phyloP scores from a whole-genome alignment of 2,797 vertebrate genomes.

The Pantherophis vulpinus region DNA sequence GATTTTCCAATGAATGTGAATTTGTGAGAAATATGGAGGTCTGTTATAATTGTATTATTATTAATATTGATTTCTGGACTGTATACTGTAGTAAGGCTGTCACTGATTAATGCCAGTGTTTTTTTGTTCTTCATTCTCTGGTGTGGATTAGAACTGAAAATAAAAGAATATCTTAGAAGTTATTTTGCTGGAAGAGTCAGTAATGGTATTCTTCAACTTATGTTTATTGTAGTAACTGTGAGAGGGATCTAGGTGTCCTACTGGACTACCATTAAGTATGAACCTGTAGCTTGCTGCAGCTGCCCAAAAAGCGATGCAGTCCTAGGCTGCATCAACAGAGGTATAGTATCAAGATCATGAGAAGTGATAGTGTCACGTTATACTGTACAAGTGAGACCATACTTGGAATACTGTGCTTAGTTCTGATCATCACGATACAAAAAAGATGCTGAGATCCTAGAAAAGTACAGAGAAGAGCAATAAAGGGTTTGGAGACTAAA shows the following conservation, averaged over 20 bases:
- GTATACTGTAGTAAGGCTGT: neutral
- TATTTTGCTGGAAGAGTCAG: neutral
- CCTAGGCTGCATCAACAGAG: neutral
- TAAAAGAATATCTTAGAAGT: neutral
- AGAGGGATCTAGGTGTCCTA: neutral
- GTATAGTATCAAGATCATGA: neutral
- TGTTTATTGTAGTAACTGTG: neutral
- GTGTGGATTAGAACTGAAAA: neutral
- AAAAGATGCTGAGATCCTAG: neutral
- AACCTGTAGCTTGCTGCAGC: neutral
- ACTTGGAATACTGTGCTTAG: neutral
- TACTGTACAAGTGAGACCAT: neutral
- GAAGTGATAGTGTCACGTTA: neutral
- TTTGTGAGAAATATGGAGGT: slow-evolving; percentile 1
- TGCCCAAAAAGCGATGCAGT: neutral
- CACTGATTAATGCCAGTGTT: slow-evolving; percentile 14
- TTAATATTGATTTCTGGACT: neutral
- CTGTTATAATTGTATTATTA: slow-evolving; percentile 2
- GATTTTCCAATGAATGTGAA: slow-evolving; percentile 29
- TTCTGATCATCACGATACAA: neutral
- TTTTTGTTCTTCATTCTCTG: neutral
- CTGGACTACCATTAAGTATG: neutral
- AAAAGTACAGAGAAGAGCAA: neutral
- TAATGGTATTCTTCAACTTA: neutral
- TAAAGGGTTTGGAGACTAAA: neutral